Base-by-base conservation (phyloP, 2,113 vertebrate species). In the Tragelaphus strepsiceros region DNA sequence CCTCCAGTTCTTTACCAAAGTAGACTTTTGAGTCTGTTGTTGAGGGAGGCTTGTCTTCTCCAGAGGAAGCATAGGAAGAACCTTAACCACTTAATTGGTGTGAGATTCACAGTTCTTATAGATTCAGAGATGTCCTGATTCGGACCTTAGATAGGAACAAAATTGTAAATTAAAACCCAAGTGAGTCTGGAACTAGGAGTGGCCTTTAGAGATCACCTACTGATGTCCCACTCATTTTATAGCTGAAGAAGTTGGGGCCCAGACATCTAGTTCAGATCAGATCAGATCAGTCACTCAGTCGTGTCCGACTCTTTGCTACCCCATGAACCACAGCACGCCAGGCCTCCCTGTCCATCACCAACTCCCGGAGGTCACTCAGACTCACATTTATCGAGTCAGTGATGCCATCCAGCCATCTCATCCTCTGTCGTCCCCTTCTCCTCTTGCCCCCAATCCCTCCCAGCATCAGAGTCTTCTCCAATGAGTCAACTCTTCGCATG, bases 101-200 rank as follows among this genome's bases (percentile, higher is more conserved):
- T 54, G 49, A 80, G 15, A 64, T 5, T 74, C 19, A 39, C 58
- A 43, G 35, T 93, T 78, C 28, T 39, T 87, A 95, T 2, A 84
- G 28, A 64, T 53, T 59, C 39, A 84, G 61, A 67, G 84, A 91
- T 92, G 81, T 81, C 92, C 87, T 39, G 6, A 61, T 81, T 82
- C 13, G 39, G 39, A 22, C 58, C 51, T 54, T 35, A 74, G 39
- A 43, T 14, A 43, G 83, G 35, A 54, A 95, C 21, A 95, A 43
- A 96, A 97, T 64, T 95, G 59, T 5, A 49, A 91, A 91, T 67
- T 96, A 67, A 85, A 46, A 78, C 15, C 7, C 30, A 83, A 93
- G 77, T 86, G 67, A 88, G 32, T 61, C 53, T 64, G 61, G 35
- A 71, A 43, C 32, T 51, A 32, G 39, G 88, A 91, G 15, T 14